Percentiles rank a stretch among this genome's conserved stretches.
Evolutionary conservation across 2,888 invertebrate species (phyloP).

Genomic region (Polydrusus cervinus): DNA sequence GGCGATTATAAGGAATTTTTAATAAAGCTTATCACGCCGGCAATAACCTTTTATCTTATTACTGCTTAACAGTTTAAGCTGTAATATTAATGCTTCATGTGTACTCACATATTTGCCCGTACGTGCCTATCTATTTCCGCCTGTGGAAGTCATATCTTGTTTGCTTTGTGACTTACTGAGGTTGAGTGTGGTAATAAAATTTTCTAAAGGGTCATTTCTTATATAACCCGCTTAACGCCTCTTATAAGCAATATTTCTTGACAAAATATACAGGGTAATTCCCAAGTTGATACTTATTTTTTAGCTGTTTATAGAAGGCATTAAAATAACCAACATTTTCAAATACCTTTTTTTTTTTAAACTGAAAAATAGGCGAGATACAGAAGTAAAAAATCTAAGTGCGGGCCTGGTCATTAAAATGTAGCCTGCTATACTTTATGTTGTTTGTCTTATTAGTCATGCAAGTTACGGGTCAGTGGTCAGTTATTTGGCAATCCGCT

Average conservation of each 20-base stretch:
- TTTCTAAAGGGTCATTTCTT: not conserved
- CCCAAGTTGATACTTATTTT: too few species aligned
- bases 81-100: conserved; percentile 20
- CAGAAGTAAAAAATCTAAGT: too few species aligned
- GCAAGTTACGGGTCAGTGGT: too few species aligned
- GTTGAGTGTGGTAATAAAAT: conserved; percentile 2
- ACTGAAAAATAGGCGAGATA: too few species aligned
- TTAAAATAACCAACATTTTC: too few species aligned
- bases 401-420: too few species aligned
- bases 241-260: not conserved
- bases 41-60: conserved; percentile 27
- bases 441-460: too few species aligned
- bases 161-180: not conserved
- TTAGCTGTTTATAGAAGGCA: too few species aligned
- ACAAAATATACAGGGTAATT: not conserved
- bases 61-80: conserved; percentile 21
- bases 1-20: conserved; percentile 15
- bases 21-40: conserved; percentile 22
- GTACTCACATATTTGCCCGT: conserved; percentile 23
- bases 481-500: too few species aligned
- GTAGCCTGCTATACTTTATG: too few species aligned
- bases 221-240: not conserved
- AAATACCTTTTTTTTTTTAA: too few species aligned
- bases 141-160: conserved; percentile 14
- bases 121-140: conserved; percentile 27